phyloP scores from a whole-genome alignment of 2,888 invertebrate genomes.

The Adela reaumurella region DNA sequence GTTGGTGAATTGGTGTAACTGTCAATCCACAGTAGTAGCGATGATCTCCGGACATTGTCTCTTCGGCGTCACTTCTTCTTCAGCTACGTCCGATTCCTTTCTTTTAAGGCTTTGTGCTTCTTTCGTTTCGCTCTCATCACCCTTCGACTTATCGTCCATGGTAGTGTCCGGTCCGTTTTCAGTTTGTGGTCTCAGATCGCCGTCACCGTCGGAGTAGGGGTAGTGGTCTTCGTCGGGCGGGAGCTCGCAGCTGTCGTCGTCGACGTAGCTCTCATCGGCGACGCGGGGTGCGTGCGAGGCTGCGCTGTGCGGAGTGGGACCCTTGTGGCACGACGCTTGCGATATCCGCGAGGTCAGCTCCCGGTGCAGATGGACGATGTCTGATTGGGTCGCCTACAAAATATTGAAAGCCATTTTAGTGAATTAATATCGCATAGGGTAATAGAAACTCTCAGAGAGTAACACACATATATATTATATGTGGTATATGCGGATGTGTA shows the following conservation, averaged over 20 bases:
- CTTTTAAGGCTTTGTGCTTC: constrained; percentile 31
- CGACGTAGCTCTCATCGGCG: constrained; percentile 19
- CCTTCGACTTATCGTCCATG: constrained; percentile 10
- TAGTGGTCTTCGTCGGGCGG: constrained; percentile 7
- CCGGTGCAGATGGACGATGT: constrained; percentile 34
- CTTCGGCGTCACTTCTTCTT: constrained; percentile 36
- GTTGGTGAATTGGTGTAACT: too few species aligned
- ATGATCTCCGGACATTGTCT: constrained; percentile 40
- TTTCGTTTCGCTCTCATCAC: constrained; percentile 22
- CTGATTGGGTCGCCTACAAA: constrained; percentile 33
- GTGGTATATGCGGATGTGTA: too few species aligned
- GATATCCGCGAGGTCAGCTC: constrained; percentile 32
- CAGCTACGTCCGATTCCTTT: constrained; percentile 30
- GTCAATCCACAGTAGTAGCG: constrained; percentile 40
- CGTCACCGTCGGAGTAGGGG: constrained; percentile 24
- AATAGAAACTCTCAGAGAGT: too few species aligned
- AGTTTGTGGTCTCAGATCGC: constrained; percentile 19
- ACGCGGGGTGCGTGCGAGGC: constrained; percentile 21
- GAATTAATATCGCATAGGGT: background rate
- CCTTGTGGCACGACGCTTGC: constrained; percentile 12
- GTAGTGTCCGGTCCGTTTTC: constrained; percentile 4
- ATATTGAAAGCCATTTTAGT: background rate
- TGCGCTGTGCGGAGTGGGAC: constrained; percentile 15
- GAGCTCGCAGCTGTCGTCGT: constrained; percentile 34
- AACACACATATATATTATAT: too few species aligned